Percentiles rank a stretch among this genome's conserved stretches.
Evolutionary conservation across 2,113 vertebrate genomes (phyloP).

Genomic region (Hydropotes inermis): DNA sequence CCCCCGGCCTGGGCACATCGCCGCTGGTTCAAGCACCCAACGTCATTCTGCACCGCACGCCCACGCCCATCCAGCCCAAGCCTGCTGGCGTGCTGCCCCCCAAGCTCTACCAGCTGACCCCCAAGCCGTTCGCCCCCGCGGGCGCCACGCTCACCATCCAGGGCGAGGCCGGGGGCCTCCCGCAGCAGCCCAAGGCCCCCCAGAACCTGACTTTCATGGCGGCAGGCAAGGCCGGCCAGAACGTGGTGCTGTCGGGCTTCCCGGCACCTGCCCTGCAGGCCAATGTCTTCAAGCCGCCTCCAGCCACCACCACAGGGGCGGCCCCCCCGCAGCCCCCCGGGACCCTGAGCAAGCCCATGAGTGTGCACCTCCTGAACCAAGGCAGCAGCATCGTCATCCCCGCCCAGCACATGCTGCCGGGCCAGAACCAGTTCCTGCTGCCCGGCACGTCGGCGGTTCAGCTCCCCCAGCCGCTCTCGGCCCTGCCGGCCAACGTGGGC

Average conservation of each 20-base stretch:
- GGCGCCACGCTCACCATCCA: conserved; percentile 85
- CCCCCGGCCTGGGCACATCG: conserved; percentile 80
- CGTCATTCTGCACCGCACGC: conserved; percentile 94
- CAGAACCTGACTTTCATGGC: conserved; percentile 95
- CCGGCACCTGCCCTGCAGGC: conserved; percentile 85
- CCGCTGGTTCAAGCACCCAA: conserved; percentile 89
- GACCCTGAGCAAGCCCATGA: conserved; percentile 90
- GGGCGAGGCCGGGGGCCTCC: conserved; percentile 82
- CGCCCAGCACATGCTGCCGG: conserved; percentile 88
- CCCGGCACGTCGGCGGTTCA: conserved; percentile 76
- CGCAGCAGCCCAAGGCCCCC: conserved; percentile 86
- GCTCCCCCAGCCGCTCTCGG: conserved; percentile 81
- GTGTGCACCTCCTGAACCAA: conserved; percentile 94
- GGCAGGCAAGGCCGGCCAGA: conserved; percentile 89
- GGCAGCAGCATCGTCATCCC: conserved; percentile 95
- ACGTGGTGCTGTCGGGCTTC: conserved; percentile 91
- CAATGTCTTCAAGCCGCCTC: conserved; percentile 83
- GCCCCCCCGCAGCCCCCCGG: conserved; percentile 80
- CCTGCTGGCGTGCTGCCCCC: conserved; percentile 90
- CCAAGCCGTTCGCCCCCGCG: conserved; percentile 79
- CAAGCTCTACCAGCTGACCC: conserved; percentile 90
- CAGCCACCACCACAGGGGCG: not conserved
- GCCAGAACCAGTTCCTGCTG: conserved; percentile 94
- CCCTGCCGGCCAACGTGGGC: conserved; percentile 85
- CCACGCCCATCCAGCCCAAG: conserved; percentile 97